Base-by-base conservation (phyloP, 2,888 invertebrate genomes). In the Mechanitis messenoides region DNA sequence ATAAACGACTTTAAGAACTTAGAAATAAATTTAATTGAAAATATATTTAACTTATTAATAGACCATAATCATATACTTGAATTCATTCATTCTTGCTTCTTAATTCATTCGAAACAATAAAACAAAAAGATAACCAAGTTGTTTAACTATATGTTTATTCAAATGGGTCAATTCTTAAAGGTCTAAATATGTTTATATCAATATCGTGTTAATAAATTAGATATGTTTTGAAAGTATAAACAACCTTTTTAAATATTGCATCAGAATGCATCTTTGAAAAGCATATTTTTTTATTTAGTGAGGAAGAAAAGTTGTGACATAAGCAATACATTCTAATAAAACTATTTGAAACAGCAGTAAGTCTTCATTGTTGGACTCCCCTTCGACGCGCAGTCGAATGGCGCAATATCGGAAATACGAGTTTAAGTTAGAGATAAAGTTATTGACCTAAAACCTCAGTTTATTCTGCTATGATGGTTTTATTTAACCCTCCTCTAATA, bases 241-340 rank as follows among this genome's bases (percentile, higher is more conserved):
- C 42, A 42, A 3, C 20, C 35, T 6, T 7, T 38, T 12, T 6
- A 57, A 42, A 50, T n/a, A 58, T 53, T 53, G 53, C 53, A 33
- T 35, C 42, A 58, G 53, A 58, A 20, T 58, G 53, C 58, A 58
- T 53, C 33, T 33, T 42, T 12, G 58, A 53, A 58, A 53, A 28
- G 53, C 58, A 45, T 47, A 53, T 38, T 38, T 33, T 20, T 42
- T 53, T 47, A 31, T 53, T 53, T 45, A 45, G 53, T 53, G 53
- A 55, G 56, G 50, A 61, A 60, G 60, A 66, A 64, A 76, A 77
- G 72, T 76, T 70, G 71, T 65, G 72, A 71, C 69, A 71, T 73
- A 73, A 73, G 79, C 81, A 77, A 85, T 85, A 86, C 83, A 85
- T 86, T 82, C 81, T 83, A 80, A 80, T 85, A 83, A 84, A 79